A percentile compares a stretch with the other conserved stretches of the same genome.
These are phyloP conservation scores for western clawed frog (Xenopus tropicalis) DNA, from an alignment of 2,113 vertebrate genomes.

Conservation along the genomic window UCB_Xtro_10.0 CM004445.2:77658001-77658500, in stretches of 20 bases:
- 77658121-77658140: too few relatives aligned
- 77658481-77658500: not conserved
- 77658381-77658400: constrained; percentile 94
- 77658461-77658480: not conserved
- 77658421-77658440: constrained; percentile 94
- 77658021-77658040: too few relatives aligned
- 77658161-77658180: too few relatives aligned
- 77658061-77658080: too few relatives aligned
- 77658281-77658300: constrained; percentile 91
- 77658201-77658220: constrained; percentile 93
- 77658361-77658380: constrained; percentile 92
- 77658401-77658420: constrained; percentile 96
- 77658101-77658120: too few relatives aligned
- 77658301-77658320: constrained; percentile 96
- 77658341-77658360: constrained; percentile 96
- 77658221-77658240: constrained; percentile 85
- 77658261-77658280: constrained; percentile 98
- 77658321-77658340: constrained; percentile 95
- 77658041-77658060: too few relatives aligned
- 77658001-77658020: too few relatives aligned
- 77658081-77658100: too few relatives aligned
- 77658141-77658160: too few relatives aligned
- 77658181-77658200: not conserved
- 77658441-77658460: constrained; percentile 64
- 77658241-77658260: constrained; percentile 93